These are phyloP conservation scores for Carpatolechia fugitivella DNA, from an alignment of 2,888 invertebrate genomes.

Conservation along the genomic window DNA sequence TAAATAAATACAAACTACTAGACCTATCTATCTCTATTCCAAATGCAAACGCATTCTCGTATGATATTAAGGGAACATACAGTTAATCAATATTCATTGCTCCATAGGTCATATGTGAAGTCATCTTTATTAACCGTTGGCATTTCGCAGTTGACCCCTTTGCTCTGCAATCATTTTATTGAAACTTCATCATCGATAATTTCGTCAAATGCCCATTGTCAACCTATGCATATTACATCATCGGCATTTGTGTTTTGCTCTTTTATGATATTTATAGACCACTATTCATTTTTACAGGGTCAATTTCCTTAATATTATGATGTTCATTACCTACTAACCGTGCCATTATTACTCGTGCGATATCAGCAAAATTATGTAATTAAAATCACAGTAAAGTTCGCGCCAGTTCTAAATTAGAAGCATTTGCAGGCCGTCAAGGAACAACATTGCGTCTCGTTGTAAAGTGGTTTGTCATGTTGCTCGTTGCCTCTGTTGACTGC, in stretches of 20 bases:
- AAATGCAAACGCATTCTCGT: too few species aligned
- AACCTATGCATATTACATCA: not conserved
- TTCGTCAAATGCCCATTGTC: conserved; percentile 6
- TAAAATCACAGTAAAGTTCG: conserved; percentile 13
- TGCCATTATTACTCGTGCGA: not conserved
- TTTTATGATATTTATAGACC: not conserved
- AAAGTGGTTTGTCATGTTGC: conserved; percentile 15
- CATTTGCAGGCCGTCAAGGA: conserved; percentile 5
- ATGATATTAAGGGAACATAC: too few species aligned
- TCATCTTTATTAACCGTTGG: conserved; percentile 63
- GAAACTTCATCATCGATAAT: conserved; percentile 50
- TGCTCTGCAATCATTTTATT: conserved; percentile 60
- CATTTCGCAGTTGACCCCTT: conserved; percentile 60
- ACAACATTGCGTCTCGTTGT: conserved; percentile 2
- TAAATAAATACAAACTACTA: not conserved
- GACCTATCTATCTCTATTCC: too few species aligned
- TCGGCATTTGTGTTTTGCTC: not conserved
- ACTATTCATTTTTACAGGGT: not conserved
- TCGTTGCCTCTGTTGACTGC: conserved; percentile 29
- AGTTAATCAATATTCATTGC: conserved; percentile 62
- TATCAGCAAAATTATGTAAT: not conserved
- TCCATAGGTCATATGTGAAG: conserved; percentile 58
- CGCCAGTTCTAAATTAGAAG: not conserved
- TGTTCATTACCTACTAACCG: too few species aligned
- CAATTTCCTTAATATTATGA: not conserved